Percentiles rank a stretch among this genome's conserved stretches.
phyloP scores from a whole-genome alignment of 2,888 invertebrate genomes.

The Phalera bucephala region DNA sequence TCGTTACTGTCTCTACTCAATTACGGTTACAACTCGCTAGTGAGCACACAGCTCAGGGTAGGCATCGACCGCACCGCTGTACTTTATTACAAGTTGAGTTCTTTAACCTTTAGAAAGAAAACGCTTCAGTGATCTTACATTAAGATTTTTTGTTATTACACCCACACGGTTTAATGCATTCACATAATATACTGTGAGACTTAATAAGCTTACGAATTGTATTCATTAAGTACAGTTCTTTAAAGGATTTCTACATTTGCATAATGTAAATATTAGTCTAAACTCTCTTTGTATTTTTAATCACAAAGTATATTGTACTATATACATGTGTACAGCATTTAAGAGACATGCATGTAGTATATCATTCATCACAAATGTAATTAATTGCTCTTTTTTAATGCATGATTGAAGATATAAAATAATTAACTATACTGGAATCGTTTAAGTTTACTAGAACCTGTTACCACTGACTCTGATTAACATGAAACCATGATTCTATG shows the following conservation, averaged over 20 bases:
- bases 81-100: conserved; percentile 46
- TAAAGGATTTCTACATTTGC: not conserved
- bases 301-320: no score
- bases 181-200: not conserved
- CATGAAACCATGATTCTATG: conserved; percentile 3
- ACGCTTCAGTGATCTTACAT: conserved; percentile 39
- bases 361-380: no score
- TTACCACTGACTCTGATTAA: not conserved
- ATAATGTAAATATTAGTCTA: not conserved
- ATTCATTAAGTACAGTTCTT: not conserved
- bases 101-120: conserved; percentile 45
- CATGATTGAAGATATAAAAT: not conserved
- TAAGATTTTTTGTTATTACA: conserved; percentile 15
- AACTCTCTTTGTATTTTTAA: not conserved
- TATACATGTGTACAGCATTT: no score
- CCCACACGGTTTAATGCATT: conserved; percentile 10
- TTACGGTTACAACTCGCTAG: no score
- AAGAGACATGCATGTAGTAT: no score
- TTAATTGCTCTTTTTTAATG: not conserved
- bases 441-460: not conserved
- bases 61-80: no score
- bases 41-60: no score
- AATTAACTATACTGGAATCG: not conserved
- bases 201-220: conserved; percentile 1
- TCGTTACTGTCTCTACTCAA: no score